Conservation (phyloP, 2,113 vertebrate species). For the Pluvianellus socialis region DNA sequence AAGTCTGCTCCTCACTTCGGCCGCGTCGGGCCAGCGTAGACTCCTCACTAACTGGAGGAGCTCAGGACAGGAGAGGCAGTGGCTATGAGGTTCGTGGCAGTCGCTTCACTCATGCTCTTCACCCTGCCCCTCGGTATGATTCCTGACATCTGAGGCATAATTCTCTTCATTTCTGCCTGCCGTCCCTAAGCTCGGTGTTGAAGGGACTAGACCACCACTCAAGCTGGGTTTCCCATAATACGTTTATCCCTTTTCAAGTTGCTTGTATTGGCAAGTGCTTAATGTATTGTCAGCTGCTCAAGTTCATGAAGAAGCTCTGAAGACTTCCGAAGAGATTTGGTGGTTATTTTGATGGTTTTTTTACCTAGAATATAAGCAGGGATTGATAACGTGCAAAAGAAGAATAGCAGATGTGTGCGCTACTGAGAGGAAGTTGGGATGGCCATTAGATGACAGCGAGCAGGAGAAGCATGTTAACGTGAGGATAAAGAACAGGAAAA, state of each 20-base stretch:
- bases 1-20: not conserved
- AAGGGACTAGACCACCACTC: not conserved
- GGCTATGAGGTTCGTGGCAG: not conserved
- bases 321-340: not conserved
- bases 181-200: not conserved
- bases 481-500: not conserved
- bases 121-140: not conserved
- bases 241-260: not conserved
- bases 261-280: not conserved
- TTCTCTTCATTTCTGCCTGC: not conserved
- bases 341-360: not conserved
- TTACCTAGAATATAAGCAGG: not conserved
- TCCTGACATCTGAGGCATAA: not conserved
- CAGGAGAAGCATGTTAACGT: not conserved
- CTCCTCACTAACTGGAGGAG: not conserved
- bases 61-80: not conserved
- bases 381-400: not conserved
- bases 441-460: not conserved
- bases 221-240: not conserved
- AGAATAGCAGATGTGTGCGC: not conserved
- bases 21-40: accelerated
- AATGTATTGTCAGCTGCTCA: not conserved
- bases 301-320: not conserved
- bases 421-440: not conserved
- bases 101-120: not conserved